Conservation (phyloP, 2,888 invertebrate species). For the Pocota personata region DNA sequence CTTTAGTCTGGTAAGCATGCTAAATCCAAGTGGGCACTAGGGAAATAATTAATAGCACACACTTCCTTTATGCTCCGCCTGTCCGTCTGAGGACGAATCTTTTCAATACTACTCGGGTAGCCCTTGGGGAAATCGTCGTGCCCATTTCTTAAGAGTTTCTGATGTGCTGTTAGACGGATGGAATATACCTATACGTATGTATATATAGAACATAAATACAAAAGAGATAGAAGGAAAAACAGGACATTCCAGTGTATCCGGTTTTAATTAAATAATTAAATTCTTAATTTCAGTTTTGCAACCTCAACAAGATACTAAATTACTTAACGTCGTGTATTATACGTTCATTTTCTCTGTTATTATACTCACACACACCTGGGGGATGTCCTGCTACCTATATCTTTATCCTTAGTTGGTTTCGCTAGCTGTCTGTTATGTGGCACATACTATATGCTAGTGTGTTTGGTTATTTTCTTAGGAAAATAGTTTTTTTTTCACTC, state of each 20-base stretch:
- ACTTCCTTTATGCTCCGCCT: slow-evolving; percentile 44
- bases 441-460: neutral
- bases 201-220: too few relatives aligned
- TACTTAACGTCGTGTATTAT: slow-evolving; percentile 53
- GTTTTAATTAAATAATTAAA: slow-evolving; percentile 64
- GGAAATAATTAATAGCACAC: slow-evolving; percentile 71
- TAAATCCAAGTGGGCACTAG: slow-evolving; percentile 58
- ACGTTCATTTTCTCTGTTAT: slow-evolving; percentile 43
- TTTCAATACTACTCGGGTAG: slow-evolving; percentile 17
- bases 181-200: neutral
- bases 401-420: neutral
- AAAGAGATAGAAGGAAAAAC: neutral
- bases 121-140: neutral
- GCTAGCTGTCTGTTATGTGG: neutral
- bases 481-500: slow-evolving; percentile 27
- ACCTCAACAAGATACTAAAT: slow-evolving; percentile 53
- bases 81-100: slow-evolving; percentile 33
- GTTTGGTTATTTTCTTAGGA: slow-evolving; percentile 12
- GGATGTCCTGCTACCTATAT: slow-evolving; percentile 7
- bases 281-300: slow-evolving; percentile 48
- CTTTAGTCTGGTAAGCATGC: neutral
- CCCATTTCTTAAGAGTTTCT: neutral
- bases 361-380: slow-evolving; percentile 22
- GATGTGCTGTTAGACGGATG: neutral
- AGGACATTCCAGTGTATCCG: slow-evolving; percentile 25